Conservation (phyloP, 2,888 invertebrate species). For the Nudaria mundana region DNA sequence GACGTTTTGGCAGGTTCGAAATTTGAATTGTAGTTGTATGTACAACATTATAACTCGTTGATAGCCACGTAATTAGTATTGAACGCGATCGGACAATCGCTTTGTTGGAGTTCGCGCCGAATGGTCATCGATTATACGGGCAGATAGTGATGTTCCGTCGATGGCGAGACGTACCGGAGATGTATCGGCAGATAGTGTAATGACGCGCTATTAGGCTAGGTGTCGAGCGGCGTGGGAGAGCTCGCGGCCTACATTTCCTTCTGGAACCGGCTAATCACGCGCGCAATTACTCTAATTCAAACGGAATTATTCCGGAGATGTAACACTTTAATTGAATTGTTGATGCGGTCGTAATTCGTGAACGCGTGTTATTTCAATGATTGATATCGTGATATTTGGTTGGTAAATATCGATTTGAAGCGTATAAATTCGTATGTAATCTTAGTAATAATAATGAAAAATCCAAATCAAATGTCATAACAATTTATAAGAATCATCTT, state of each 20-base stretch:
- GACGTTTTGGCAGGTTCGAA: conserved; percentile 26
- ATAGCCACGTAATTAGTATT: conserved; percentile 52
- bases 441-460: conserved; percentile 28
- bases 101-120: conserved; percentile 55
- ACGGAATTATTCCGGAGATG: conserved; percentile 64
- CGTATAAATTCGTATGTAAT: conserved; percentile 29
- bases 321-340: conserved; percentile 75
- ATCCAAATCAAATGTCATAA: conserved; percentile 33
- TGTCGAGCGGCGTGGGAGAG: conserved; percentile 76
- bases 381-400: conserved; percentile 45
- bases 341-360: conserved; percentile 47
- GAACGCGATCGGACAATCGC: conserved; percentile 57
- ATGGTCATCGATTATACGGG: conserved; percentile 54
- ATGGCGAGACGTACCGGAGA: conserved; percentile 50
- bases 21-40: conserved; percentile 33
- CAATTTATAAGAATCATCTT: conserved; percentile 28
- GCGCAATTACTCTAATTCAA: conserved; percentile 76
- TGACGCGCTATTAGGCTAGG: conserved; percentile 71
- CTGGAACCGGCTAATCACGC: conserved; percentile 62
- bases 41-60: conserved; percentile 1
- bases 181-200: conserved; percentile 74
- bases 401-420: conserved; percentile 40
- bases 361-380: conserved; percentile 45
- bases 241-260: conserved; percentile 65
- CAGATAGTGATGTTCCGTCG: conserved; percentile 61